Percentiles rank a stretch among this genome's conserved stretches.
Evolutionary conservation across 1,140 invertebrate species (phyloP).

Genomic region (Nymphalis io): DNA sequence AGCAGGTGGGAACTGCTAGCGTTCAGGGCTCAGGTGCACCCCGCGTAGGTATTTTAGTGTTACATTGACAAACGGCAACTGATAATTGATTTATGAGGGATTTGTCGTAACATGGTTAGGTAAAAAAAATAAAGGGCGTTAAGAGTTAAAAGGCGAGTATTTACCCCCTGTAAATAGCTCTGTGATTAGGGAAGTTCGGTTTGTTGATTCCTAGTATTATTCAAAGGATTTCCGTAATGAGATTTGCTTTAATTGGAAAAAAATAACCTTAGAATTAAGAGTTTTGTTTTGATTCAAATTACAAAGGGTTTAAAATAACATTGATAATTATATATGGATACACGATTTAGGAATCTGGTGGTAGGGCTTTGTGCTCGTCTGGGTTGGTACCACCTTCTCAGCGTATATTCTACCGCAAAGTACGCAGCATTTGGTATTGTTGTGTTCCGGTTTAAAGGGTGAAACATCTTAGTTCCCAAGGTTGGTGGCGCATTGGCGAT

Average conservation of each 20-base stretch:
- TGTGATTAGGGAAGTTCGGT: slow-evolving; percentile 20
- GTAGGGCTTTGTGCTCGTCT: too few relatives aligned
- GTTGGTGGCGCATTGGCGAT: too few relatives aligned
- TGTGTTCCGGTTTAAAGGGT: too few relatives aligned
- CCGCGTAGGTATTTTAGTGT: slow-evolving; percentile 58
- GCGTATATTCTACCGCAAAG: too few relatives aligned
- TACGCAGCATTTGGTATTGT: too few relatives aligned
- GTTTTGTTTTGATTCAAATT: neutral
- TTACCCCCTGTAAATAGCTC: slow-evolving; percentile 5
- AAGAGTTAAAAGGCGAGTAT: slow-evolving; percentile 36
- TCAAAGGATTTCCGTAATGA: slow-evolving; percentile 10
- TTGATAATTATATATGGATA: too few relatives aligned
- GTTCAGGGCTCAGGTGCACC: slow-evolving; percentile 48
- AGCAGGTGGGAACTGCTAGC: slow-evolving; percentile 63
- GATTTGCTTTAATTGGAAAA: neutral
- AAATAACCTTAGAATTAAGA: too few relatives aligned
- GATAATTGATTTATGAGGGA: slow-evolving; percentile 66
- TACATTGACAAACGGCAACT: slow-evolving; percentile 55
- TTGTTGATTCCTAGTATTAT: slow-evolving; percentile 16
- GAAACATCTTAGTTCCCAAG: too few relatives aligned
- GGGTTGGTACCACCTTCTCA: too few relatives aligned
- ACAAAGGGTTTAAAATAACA: too few relatives aligned
- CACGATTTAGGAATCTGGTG: too few relatives aligned
- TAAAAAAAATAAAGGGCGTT: slow-evolving; percentile 45
- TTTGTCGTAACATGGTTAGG: slow-evolving; percentile 49